Evolutionary conservation across 1,140 invertebrate genomes (phyloP).

Genomic region (Conopomorpha cramerella): DNA sequence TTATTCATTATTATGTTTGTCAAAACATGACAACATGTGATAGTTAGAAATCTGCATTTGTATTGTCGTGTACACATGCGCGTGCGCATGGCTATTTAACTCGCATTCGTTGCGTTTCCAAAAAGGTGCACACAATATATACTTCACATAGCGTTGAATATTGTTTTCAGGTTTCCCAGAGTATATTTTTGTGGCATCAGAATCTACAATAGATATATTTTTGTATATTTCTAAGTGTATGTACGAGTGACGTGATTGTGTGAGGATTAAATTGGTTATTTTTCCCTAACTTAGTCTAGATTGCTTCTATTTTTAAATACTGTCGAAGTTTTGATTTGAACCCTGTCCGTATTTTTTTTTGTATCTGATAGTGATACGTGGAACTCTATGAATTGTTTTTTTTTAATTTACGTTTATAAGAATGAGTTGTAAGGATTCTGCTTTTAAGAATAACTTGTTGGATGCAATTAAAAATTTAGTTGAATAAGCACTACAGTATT

Average conservation of each 20-base stretch:
- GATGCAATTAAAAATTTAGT: constrained; percentile 53
- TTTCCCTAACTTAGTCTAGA: background rate
- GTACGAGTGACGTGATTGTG: background rate
- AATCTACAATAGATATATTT: no score
- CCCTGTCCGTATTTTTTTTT: constrained; percentile 51
- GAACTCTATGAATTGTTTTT: constrained; percentile 29
- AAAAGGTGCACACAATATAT: no score
- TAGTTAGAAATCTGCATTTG: no score
- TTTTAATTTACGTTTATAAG: constrained; percentile 49
- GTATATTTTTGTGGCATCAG: no score
- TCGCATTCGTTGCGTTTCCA: no score
- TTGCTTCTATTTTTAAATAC: background rate
- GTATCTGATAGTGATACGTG: constrained; percentile 17
- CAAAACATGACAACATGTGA: no score
- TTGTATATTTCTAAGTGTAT: background rate
- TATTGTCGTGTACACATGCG: no score
- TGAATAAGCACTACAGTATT: constrained; percentile 20
- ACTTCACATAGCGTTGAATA: background rate
- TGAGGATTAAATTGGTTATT: background rate
- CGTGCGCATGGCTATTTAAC: no score
- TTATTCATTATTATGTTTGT: no score
- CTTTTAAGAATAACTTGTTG: constrained; percentile 52
- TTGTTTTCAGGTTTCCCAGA: background rate
- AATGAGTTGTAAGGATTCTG: constrained; percentile 39
- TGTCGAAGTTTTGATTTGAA: background rate